These are phyloP conservation scores for Syritta pipiens DNA, from an alignment of 2,888 invertebrate species.

Conservation along the genomic window DNA sequence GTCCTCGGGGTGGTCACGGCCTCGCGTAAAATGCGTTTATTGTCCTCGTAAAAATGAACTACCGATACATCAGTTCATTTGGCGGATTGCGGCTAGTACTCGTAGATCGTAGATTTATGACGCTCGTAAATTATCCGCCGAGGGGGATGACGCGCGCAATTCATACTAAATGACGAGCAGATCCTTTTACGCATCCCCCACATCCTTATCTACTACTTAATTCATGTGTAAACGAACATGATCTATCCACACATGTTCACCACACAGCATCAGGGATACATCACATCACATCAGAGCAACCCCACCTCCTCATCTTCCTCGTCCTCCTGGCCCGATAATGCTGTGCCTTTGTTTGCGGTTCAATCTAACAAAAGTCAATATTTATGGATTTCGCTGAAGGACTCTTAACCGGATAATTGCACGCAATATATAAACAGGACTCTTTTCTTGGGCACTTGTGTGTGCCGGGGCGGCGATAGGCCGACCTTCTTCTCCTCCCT, in stretches of 20 bases:
- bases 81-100: constrained; percentile 30
- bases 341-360: constrained; percentile 49
- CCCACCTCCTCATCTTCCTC: not conserved
- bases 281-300: not conserved
- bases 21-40: constrained; percentile 36
- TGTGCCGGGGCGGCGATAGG: not conserved
- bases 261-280: constrained; percentile 7
- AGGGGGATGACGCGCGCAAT: not conserved
- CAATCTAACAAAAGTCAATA: constrained; percentile 66
- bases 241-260: constrained; percentile 28
- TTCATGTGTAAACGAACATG: constrained; percentile 58
- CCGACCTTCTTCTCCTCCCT: not conserved
- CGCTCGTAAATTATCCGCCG: constrained; percentile 47
- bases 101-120: constrained; percentile 40
- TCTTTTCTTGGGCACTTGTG: constrained; percentile 1
- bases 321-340: too few species aligned
- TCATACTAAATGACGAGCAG: too few species aligned
- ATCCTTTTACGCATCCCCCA: too few species aligned
- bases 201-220: constrained; percentile 44
- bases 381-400: constrained; percentile 58
- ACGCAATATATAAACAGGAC: constrained; percentile 30
- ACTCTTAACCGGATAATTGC: constrained; percentile 60
- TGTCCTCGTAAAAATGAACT: constrained; percentile 38
- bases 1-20: not conserved
- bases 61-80: constrained; percentile 55